Evolutionary conservation across 1,140 invertebrate genomes (phyloP), one percentile per base, ranked within the genome.

Genomic region (Cherax quadricarinatus): DNA sequence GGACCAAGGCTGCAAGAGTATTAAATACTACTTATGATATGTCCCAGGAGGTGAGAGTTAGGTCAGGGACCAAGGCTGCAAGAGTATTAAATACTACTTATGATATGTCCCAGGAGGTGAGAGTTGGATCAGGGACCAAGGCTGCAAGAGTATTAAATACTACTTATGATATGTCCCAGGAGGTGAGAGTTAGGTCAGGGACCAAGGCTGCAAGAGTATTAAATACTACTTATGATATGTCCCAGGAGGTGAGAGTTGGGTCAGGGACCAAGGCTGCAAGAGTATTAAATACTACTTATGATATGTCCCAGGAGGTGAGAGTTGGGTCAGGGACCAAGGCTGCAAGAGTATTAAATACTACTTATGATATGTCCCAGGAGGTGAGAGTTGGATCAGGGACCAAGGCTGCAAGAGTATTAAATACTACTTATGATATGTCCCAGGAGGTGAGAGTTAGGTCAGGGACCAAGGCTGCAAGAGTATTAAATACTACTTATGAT

Each of bases 391-490:
- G 51, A 18, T 41, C 24, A 30, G 24, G 18, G 24, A 16, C 9
- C 57, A 60, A 16, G 3, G 2, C 30, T 41, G 30, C 30, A 41
- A 2, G 30, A 41, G 30, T 41, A 41, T 96, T 94, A 10, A 96
- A 93, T 10, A 96, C 79, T 16, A 96, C 95, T 60, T 96, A 94
- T 16, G 95, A 95, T 85, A 96, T 95, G 94, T 96, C 96, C 84
- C 95, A 41, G 30, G 30, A 41, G 51, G 70, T 30, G 30, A 9
- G 16, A 60, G 57, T 60, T n/a, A n/a, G n/a, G n/a, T n/a, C n/a
- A n/a, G n/a, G n/a, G n/a, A n/a, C n/a, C n/a, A n/a, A n/a, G n/a
- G n/a, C n/a, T n/a, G n/a, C n/a, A n/a, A n/a, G n/a, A n/a, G n/a
- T n/a, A n/a, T n/a, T n/a, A n/a, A n/a, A n/a, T n/a, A n/a, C n/a